Base-by-base conservation (phyloP, 1,140 invertebrate species). In the Anoplophora glabripennis region DNA sequence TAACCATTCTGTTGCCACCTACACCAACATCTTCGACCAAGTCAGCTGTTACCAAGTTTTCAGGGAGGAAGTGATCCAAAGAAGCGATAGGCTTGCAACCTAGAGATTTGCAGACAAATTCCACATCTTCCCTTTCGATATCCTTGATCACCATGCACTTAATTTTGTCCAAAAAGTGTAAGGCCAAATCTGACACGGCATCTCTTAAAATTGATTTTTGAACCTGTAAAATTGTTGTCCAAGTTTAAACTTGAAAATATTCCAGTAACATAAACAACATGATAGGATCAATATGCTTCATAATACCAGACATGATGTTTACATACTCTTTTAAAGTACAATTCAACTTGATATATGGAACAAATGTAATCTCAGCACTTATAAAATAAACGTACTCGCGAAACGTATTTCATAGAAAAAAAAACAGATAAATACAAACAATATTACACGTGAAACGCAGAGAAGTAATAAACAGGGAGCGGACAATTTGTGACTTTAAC, bases 91-190 rank as follows among this genome's bases (percentile, higher is more conserved):
- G 98, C 53, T 93, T 82, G 76, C 96, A 99, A 15, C 89, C 89
- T 9, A 99, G 79, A 47, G 93, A 94, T 82, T 98, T 99, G 78
- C 94, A 96, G 44, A 99, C 85, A 78, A 96, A 99, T 70, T 98
- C 92, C 71, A 99, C 93, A 68, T 99, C 96, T 75, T 99, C 96
- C 45, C 97, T 84, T 79, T 99, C 97, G 64, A 99, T 87, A 76
- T 99, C 96, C 77, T 97, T 98, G 15, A 99, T 85, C 7, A 99
- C 96, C 90, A 99, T 92, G 40, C 98, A 96, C 76, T 99, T 99
- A 75, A 99, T 94, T 83, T 99, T 99, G 71, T 97, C 95, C 63
- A 99, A 80, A 78, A 99, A 99, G 76, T 99, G 98, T 65, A 99
- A 82, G 2, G 97, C 96, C 64, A 99, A 79, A 77, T 99, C 98